These are phyloP conservation scores for Denticeps clupeoides DNA, from an alignment of 2,797 vertebrate genomes.

Conservation along the genomic window DNA sequence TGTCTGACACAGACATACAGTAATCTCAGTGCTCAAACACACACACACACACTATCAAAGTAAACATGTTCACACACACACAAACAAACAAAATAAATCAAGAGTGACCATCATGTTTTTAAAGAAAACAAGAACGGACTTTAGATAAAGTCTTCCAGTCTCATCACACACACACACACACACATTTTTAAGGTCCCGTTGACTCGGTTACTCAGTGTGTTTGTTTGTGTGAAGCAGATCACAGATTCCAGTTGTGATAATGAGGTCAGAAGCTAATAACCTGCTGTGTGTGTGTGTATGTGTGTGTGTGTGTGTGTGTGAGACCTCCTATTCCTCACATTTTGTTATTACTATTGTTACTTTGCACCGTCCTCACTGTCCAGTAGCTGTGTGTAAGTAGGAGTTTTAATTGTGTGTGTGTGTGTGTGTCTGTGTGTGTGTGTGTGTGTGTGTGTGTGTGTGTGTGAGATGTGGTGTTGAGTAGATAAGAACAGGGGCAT, in stretches of 20 bases:
- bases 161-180: not conserved
- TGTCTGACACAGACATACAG: not conserved
- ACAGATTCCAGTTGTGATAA: too few species aligned
- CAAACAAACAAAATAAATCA: not conserved
- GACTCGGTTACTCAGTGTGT: not conserved
- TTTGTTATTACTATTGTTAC: too few species aligned
- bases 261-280: too few species aligned
- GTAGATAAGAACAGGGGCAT: not conserved
- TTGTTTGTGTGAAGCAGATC: not conserved
- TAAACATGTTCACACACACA: not conserved
- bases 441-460: not conserved
- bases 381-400: too few species aligned
- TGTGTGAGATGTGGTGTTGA: not conserved
- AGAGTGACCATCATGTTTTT: constrained; percentile 20
- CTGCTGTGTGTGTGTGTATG: constrained; percentile 10
- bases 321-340: too few species aligned
- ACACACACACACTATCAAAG: not conserved
- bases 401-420: constrained; percentile 35
- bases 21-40: not conserved
- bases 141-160: too few species aligned
- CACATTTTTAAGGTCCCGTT: too few species aligned
- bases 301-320: constrained; percentile 33
- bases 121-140: constrained; percentile 28
- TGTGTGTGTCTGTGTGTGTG: not conserved
- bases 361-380: too few species aligned